Percentiles rank a stretch among this genome's conserved stretches.
Evolutionary conservation across 2,113 vertebrate genomes (phyloP).

Genomic region (Microcebus murinus): DNA sequence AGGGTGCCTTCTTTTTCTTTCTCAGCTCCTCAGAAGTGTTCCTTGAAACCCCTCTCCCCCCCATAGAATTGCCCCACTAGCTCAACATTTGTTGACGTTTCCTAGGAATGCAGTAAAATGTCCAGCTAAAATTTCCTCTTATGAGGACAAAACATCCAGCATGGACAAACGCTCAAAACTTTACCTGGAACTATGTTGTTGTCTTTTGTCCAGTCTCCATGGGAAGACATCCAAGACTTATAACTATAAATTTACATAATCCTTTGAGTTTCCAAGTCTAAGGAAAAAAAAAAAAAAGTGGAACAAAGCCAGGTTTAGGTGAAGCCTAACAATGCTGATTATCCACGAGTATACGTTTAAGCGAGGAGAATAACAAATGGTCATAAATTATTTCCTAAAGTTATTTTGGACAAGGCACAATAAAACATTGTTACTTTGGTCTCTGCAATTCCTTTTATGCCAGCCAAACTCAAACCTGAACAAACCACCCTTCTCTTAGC

Average conservation of each 20-base stretch:
- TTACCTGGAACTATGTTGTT: neutral
- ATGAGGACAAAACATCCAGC: neutral
- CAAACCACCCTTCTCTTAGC: neutral
- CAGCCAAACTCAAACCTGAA: neutral
- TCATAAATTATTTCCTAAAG: neutral
- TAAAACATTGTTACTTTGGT: neutral
- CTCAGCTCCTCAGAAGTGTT: neutral
- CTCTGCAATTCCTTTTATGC: neutral
- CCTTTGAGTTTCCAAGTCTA: slow-evolving; percentile 9
- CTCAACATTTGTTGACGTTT: neutral
- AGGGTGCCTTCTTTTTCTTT: neutral
- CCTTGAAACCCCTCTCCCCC: too few species aligned
- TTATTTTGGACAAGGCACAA: neutral
- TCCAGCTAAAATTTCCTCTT: neutral
- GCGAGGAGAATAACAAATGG: neutral
- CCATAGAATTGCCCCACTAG: neutral
- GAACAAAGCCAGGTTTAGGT: neutral
- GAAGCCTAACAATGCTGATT: neutral
- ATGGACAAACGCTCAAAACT: neutral
- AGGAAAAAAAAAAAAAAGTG: neutral
- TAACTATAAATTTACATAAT: neutral
- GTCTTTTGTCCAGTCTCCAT: neutral
- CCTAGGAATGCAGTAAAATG: neutral
- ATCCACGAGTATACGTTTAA: neutral
- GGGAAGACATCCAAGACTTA: neutral